phyloP scores from a whole-genome alignment of 2,888 invertebrate species.

The Synanthedon myopaeformis region DNA sequence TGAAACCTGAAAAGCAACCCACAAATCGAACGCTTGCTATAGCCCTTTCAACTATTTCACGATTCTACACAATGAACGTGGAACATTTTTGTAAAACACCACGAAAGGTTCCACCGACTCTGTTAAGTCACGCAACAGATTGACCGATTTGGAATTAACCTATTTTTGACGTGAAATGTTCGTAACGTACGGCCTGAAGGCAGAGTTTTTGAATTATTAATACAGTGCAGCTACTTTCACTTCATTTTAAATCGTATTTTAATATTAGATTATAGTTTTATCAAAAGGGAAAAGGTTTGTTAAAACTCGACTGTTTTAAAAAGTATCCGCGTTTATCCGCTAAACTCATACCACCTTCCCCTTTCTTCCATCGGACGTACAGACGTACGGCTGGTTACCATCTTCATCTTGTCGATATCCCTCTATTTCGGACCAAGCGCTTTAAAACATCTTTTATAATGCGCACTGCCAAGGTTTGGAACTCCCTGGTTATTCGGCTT shows the following conservation, averaged over 20 bases:
- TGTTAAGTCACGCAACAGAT: conserved; percentile 46
- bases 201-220: not conserved
- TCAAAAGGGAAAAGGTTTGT: not conserved
- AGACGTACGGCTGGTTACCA: too few species aligned
- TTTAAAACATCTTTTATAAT: too few species aligned
- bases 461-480: too few species aligned
- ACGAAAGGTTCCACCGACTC: conserved; percentile 20
- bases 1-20: conserved; percentile 30
- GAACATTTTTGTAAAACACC: conserved; percentile 23
- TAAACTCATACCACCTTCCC: too few species aligned
- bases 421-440: too few species aligned
- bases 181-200: not conserved
- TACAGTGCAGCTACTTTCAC: conserved; percentile 1
- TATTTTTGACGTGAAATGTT: conserved; percentile 18
- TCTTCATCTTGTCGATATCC: too few species aligned
- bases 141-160: conserved; percentile 42
- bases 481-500: too few species aligned
- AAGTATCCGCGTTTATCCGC: too few species aligned
- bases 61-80: conserved; percentile 21
- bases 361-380: too few species aligned
- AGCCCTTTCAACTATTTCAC: conserved; percentile 33
- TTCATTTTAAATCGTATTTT: too few species aligned
- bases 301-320: too few species aligned
- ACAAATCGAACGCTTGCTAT: conserved; percentile 28
- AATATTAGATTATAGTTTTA: not conserved